Evolutionary conservation across 1,140 invertebrate species (phyloP), one percentile per base, ranked within the genome.

Genomic region (Pseudomyrmex cubaensis): DNA sequence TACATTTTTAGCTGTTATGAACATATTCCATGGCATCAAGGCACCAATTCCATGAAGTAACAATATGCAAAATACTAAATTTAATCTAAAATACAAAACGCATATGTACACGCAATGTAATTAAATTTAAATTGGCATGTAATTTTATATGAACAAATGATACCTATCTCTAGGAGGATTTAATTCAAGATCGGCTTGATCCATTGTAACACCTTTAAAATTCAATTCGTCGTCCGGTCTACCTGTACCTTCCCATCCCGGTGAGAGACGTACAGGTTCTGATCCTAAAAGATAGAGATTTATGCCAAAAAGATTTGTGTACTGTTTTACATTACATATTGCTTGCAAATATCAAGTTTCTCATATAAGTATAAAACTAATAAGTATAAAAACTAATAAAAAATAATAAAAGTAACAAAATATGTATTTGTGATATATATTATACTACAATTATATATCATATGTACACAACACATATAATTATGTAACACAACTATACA

Each of bases 1-100:
- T 95, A 98, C 98, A 85, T 93, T 88, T 93, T 97, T 97, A 9
- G 99, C 98, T 73, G 98, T 99, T 88, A 99, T 99, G 93, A 99
- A 99, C 98, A 99, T 99, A 93, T 99, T 99, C 99, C 99, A 99
- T 15, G 99, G 98, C 95, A 99, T 98, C 50, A 99, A 95, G 0
- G 97, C 97, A 12, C 99, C 99, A 83, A 99, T 95, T n/a, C 99
- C 99, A 94, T 99, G 99, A 50, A 99, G 94, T 70, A 99, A 87
- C 91, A 99, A 96, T 63, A 98, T 99, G 3, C 99, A 94, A 93
- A 97, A 99, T 10, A 99, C 98, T 25, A 99, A 92, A 90, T 97
- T 96, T 91, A 95, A 97, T 94, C 96, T 97, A 92, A 56, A 94
- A 93, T 82, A 78, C 35, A 35, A 35, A 35, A 35, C 35, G 35